Conservation (phyloP, 2,797 vertebrate species). For the Myoxocephalus aenaeus region DNA sequence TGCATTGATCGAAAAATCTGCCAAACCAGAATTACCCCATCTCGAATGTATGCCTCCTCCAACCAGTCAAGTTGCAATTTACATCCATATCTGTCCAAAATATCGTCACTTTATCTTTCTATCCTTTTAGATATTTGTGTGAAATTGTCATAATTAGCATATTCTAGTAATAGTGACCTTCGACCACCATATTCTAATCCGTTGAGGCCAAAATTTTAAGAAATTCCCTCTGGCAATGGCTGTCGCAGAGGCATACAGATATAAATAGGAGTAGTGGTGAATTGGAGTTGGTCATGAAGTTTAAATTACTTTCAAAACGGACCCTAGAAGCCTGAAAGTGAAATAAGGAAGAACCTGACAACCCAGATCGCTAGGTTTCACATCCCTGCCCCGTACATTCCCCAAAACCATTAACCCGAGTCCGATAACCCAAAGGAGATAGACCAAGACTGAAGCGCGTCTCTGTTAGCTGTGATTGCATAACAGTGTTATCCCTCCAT, state of each 20-base stretch:
- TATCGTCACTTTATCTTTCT: neutral
- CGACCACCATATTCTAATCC: neutral
- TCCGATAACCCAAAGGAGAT: conserved; percentile 57
- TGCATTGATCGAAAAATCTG: neutral
- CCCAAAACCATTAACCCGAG: conserved; percentile 49
- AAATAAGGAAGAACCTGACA: conserved; percentile 46
- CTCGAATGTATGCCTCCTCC: neutral
- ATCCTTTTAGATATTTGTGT: neutral
- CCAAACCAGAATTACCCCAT: neutral
- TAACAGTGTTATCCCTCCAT: conserved; percentile 53
- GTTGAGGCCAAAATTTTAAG: neutral
- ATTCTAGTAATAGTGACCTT: neutral
- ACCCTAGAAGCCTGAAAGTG: conserved; percentile 23
- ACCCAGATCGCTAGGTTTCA: conserved; percentile 34
- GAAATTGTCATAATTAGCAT: neutral
- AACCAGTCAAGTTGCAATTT: neutral
- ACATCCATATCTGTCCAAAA: neutral
- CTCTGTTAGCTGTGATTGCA: conserved; percentile 65
- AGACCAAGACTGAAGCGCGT: conserved; percentile 23
- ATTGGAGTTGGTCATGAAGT: neutral
- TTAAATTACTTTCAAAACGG: neutral
- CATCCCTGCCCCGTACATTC: conserved; percentile 40
- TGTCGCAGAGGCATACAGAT: neutral
- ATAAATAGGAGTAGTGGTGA: neutral
- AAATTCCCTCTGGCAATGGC: neutral